Conservation (phyloP, 1,140 invertebrate genomes). For the Sweltsa coloradensis region DNA sequence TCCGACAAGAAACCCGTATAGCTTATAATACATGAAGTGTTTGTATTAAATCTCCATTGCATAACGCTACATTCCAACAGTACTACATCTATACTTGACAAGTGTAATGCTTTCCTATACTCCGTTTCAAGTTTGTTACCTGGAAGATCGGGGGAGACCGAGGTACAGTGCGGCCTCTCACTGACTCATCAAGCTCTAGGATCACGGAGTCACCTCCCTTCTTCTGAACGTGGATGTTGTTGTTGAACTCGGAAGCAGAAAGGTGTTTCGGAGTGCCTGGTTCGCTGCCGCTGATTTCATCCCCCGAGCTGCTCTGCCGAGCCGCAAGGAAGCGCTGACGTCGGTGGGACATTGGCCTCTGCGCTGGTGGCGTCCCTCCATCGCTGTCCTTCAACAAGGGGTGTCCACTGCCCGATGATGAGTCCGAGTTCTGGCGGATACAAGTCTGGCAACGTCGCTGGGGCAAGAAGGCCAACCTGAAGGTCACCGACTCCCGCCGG, state of each 20-base stretch:
- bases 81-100: not conserved
- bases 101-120: not conserved
- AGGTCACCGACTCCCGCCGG: conserved; percentile 21
- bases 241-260: not conserved
- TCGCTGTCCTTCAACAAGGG: conserved; percentile 17
- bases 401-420: conserved; percentile 21
- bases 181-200: conserved; percentile 10
- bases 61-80: not conserved
- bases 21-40: not conserved
- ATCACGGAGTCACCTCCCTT: not conserved
- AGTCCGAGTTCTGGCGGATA: conserved; percentile 24
- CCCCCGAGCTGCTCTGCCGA: conserved; percentile 12
- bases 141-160: conserved; percentile 8
- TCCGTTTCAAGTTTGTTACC: conserved; percentile 3
- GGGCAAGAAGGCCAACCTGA: conserved; percentile 18
- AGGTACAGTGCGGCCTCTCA: not conserved
- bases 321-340: conserved; percentile 5
- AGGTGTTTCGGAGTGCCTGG: conserved; percentile 4
- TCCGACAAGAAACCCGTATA: not conserved
- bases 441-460: conserved; percentile 21
- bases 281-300: conserved; percentile 4
- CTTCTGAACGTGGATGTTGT: not conserved
- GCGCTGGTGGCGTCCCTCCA: not conserved
- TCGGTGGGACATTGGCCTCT: not conserved
- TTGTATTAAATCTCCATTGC: not conserved